phyloP scores from a whole-genome alignment of 35 echinoderm and acorn worm genomes.

The Lytechinus variegatus region DNA sequence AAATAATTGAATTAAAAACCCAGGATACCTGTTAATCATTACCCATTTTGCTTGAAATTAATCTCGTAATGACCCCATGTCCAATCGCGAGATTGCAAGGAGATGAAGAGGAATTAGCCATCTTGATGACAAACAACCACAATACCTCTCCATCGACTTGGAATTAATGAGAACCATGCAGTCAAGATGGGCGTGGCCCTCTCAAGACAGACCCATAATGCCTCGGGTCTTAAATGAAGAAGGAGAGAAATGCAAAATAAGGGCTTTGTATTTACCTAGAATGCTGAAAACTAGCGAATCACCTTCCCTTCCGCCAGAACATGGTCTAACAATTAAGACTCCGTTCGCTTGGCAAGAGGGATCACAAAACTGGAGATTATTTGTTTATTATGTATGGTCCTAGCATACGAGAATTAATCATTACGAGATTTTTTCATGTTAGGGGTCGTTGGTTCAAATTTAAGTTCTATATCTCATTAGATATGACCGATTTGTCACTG shows the following conservation, averaged over 20 bases:
- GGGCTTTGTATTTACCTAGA: not conserved
- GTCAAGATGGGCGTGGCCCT: slow-evolving; percentile 23
- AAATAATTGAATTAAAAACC: slow-evolving; percentile 8
- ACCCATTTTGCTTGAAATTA: slow-evolving; percentile 17
- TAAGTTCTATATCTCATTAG: too few relatives aligned
- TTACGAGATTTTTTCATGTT: too few relatives aligned
- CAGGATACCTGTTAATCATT: slow-evolving; percentile 20
- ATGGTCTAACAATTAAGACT: slow-evolving; percentile 1
- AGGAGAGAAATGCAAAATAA: not conserved
- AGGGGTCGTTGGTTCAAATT: too few relatives aligned
- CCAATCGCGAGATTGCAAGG: slow-evolving; percentile 12
- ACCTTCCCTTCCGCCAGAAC: not conserved
- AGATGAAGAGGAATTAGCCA: not conserved
- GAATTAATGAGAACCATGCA: slow-evolving; percentile 50
- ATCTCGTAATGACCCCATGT: slow-evolving; percentile 29
- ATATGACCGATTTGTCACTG: too few relatives aligned
- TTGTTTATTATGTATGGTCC: too few relatives aligned
- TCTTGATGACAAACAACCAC: slow-evolving; percentile 32
- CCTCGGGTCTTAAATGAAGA: not conserved
- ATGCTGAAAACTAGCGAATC: slow-evolving; percentile 7
- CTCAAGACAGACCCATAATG: not conserved
- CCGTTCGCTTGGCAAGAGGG: not conserved
- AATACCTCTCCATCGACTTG: not conserved
- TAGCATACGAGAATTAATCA: too few relatives aligned
- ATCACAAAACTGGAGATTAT: too few relatives aligned